Evolutionary conservation across 2,888 invertebrate genomes (phyloP).

Genomic region (Lordiphosa andalusiaca): DNA sequence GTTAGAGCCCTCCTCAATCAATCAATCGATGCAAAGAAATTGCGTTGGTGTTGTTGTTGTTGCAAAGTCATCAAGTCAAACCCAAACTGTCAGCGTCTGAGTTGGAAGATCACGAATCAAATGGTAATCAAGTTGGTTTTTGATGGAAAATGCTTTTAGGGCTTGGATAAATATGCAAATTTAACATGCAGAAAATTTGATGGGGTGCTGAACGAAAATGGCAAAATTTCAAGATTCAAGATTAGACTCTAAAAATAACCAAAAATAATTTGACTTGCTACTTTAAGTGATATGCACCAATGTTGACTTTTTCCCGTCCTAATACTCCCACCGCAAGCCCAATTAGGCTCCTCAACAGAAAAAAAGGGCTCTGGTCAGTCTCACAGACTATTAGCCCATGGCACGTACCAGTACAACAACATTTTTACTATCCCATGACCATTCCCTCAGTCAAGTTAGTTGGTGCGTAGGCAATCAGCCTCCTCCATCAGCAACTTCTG

Average conservation of each 20-base stretch:
- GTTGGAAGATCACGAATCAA: slow-evolving; percentile 64
- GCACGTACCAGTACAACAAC: slow-evolving; percentile 51
- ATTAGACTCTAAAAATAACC: too few relatives aligned
- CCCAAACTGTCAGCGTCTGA: slow-evolving; percentile 51
- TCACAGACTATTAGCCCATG: slow-evolving; percentile 40
- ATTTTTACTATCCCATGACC: slow-evolving; percentile 29
- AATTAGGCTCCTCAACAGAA: too few relatives aligned
- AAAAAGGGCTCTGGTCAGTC: too few relatives aligned
- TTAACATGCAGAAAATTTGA: slow-evolving; percentile 18
- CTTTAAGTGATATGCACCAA: too few relatives aligned
- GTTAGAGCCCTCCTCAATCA: slow-evolving; percentile 52
- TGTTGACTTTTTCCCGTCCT: too few relatives aligned
- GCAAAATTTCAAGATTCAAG: too few relatives aligned
- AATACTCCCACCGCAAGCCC: too few relatives aligned
- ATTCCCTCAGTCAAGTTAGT: slow-evolving; percentile 8
- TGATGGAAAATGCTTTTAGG: slow-evolving; percentile 49
- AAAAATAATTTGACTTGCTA: too few relatives aligned
- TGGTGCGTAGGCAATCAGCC: slow-evolving; percentile 52
- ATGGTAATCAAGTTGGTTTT: slow-evolving; percentile 58
- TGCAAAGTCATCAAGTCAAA: slow-evolving; percentile 64
- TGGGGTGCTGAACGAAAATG: slow-evolving; percentile 16
- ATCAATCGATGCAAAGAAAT: slow-evolving; percentile 47
- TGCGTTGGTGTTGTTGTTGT: slow-evolving; percentile 9
- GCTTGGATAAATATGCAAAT: slow-evolving; percentile 50
- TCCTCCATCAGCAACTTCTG: slow-evolving; percentile 28